phyloP scores from a whole-genome alignment of 2,113 vertebrate species.

The Elanoides forficatus region DNA sequence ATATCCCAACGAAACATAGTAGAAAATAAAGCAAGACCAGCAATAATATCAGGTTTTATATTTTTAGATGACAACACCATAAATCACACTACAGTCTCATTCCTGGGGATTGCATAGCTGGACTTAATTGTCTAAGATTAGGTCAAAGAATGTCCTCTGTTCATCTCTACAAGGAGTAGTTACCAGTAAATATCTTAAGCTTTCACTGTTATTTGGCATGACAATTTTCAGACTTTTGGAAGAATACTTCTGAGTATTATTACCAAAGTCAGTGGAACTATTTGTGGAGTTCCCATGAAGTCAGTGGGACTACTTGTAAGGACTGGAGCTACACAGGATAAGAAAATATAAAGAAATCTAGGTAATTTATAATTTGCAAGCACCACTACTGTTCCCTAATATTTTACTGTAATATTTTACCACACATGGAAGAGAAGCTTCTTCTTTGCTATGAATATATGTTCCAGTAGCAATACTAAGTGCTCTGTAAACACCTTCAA shows the following conservation, averaged over 20 bases:
- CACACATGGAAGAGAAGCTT: not conserved
- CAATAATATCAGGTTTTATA: not conserved
- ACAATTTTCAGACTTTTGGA: not conserved
- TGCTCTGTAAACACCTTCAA: slow-evolving; percentile 84
- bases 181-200: not conserved
- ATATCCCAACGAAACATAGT: not conserved
- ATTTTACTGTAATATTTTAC: slow-evolving; percentile 28
- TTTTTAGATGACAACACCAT: not conserved
- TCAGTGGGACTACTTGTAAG: not conserved
- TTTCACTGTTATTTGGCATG: not conserved
- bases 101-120: not conserved
- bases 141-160: not conserved
- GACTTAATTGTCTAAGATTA: not conserved
- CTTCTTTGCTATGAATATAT: slow-evolving; percentile 38
- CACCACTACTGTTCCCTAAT: not conserved
- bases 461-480: slow-evolving; percentile 78
- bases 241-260: not conserved
- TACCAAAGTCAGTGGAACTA: not conserved
- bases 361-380: not conserved
- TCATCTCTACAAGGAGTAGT: not conserved
- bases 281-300: not conserved
- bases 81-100: not conserved
- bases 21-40: not conserved
- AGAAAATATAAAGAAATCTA: not conserved
- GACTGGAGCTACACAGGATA: not conserved